These are phyloP conservation scores for Microcebus griseorufus DNA, from an alignment of 2,113 vertebrate species.

Conservation along the genomic window DNA sequence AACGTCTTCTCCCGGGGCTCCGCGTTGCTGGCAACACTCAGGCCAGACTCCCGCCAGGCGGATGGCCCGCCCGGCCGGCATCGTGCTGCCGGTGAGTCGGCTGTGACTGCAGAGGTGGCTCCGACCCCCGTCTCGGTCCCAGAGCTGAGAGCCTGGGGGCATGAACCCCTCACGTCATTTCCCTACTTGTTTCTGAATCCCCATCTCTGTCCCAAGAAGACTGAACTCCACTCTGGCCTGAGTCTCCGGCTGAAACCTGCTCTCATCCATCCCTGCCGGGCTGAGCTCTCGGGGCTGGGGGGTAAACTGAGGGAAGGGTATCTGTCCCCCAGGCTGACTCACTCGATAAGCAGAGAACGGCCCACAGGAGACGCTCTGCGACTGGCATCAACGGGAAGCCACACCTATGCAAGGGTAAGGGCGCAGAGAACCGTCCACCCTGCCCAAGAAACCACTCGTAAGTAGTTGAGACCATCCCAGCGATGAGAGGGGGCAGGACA, in stretches of 20 bases:
- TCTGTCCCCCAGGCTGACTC: not conserved
- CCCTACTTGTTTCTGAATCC: not conserved
- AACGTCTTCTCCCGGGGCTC: not conserved
- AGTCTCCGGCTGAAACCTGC: not conserved
- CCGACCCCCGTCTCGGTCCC: not conserved
- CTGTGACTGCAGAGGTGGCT: not conserved
- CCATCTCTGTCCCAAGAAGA: not conserved
- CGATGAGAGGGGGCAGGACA: not conserved
- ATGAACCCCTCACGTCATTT: not conserved
- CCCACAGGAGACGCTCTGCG: not conserved
- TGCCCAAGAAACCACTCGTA: not conserved
- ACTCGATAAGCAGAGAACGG: not conserved
- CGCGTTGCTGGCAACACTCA: not conserved
- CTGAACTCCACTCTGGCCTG: not conserved
- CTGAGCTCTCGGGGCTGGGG: not conserved
- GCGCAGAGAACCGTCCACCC: not conserved
- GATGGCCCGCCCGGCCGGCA: not conserved
- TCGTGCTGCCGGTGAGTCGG: rapidly evolving
- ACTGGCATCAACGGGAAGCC: rapidly evolving
- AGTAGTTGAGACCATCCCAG: not conserved
- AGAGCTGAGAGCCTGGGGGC: not conserved
- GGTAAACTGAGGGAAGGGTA: rapidly evolving
- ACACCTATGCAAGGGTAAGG: not conserved
- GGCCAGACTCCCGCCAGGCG: not conserved
- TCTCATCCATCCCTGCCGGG: not conserved